Conservation (phyloP, 2,888 invertebrate species). For the Thelaira solivaga region DNA sequence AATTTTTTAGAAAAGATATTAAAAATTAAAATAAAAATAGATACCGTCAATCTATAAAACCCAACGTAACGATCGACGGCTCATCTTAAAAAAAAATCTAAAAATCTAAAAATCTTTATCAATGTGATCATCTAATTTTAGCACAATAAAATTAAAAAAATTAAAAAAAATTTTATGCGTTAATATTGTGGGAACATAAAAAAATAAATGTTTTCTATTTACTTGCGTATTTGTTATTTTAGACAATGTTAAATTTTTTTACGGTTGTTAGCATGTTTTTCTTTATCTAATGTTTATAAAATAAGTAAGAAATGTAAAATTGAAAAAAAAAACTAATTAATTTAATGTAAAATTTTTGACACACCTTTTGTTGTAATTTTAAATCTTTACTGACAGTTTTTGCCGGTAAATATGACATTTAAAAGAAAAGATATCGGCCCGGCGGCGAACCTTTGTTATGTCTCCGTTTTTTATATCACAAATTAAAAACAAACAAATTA, state of each 20-base stretch:
- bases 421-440: slow-evolving; percentile 45
- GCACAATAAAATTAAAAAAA: no score
- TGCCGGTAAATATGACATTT: slow-evolving; percentile 48
- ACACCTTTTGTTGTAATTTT: slow-evolving; percentile 48
- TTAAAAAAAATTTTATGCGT: no score
- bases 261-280: no score
- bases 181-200: no score
- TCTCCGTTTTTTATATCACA: background rate
- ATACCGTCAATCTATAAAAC: background rate
- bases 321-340: background rate
- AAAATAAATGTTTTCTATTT: no score
- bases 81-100: background rate
- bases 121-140: no score
- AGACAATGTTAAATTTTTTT: no score
- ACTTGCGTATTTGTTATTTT: no score
- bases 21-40: background rate
- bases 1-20: background rate
- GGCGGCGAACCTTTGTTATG: slow-evolving; percentile 15
- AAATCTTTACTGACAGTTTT: slow-evolving; percentile 50
- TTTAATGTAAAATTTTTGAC: slow-evolving; percentile 19
- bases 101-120: no score
- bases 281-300: no score
- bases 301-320: no score
- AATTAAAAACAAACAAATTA: slow-evolving; percentile 17
- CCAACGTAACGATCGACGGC: background rate